Conservation (phyloP, 2,888 invertebrate genomes). For the Agrypnus murinus region DNA sequence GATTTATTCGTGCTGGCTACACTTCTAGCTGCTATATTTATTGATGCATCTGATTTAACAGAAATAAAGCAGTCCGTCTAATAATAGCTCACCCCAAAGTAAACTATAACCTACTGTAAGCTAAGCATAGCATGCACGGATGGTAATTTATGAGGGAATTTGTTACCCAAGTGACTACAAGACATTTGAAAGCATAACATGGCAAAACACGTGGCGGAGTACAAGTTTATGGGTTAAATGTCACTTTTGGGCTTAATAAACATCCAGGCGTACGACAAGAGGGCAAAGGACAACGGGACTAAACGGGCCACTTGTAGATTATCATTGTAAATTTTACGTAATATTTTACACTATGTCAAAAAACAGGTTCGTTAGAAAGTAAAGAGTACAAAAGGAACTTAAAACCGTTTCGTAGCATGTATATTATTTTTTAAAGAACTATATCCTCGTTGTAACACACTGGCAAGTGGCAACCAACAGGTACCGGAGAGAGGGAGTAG, state of each 20-base stretch:
- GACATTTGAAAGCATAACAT: constrained; percentile 45
- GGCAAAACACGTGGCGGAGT: constrained; percentile 52
- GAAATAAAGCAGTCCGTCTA: constrained; percentile 38
- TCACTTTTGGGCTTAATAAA: constrained; percentile 49
- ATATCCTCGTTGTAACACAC: constrained; percentile 54
- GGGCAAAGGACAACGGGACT: constrained; percentile 42
- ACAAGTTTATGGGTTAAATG: constrained; percentile 55
- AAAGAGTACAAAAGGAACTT: constrained; percentile 32
- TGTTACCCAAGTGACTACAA: constrained; percentile 46
- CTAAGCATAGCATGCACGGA: constrained; percentile 33
- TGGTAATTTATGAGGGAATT: constrained; percentile 48
- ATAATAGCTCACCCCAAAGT: constrained; percentile 42
- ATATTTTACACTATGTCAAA: constrained; percentile 30
- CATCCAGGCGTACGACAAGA: constrained; percentile 39
- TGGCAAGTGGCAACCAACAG: constrained; percentile 58
- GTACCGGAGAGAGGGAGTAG: constrained; percentile 58
- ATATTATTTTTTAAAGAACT: constrained; percentile 51
- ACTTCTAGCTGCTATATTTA: constrained; percentile 14
- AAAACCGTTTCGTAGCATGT: constrained; percentile 42
- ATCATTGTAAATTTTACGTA: constrained; percentile 34
- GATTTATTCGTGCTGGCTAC: constrained; percentile 6
- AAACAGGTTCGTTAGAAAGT: constrained; percentile 37
- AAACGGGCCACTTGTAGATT: constrained; percentile 39
- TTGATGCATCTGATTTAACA: constrained; percentile 23
- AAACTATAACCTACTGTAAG: constrained; percentile 34